Evolutionary conservation across 2,888 invertebrate genomes (phyloP), one percentile per base, ranked within the genome.

Genomic region (Pollenia labialis): DNA sequence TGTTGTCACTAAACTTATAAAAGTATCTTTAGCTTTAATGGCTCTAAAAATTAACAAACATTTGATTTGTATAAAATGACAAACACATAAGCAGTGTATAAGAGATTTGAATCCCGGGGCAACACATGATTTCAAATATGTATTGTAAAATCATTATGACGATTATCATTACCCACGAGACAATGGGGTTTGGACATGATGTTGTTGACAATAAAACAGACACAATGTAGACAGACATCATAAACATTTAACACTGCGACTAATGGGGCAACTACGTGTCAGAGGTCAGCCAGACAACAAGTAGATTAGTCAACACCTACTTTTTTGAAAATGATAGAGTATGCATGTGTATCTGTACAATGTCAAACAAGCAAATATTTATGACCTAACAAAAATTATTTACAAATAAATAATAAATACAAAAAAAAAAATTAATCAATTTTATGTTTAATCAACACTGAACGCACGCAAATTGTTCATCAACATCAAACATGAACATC

Each of bases 361-460:
- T 32, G 68, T 48, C 16, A 44, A 54, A 56, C 48, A 16, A 44
- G 9, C 54, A 46, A 62, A 12, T 18, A 32, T 18, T 58, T 68
- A 58, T 77, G 66, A 44, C 23, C n/a, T 8, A 14, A 71, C 7
- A 32, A 52, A 60, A 52, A 42, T 18, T 16, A 16, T 50, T 62
- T 52, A 18, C 40, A 48, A 23, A 10, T 40, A 7, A 1, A 74
- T 18, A 60, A 32, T 40, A 46, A 44, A 46, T 4, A 42, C 32
- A 76, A 58, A n/a, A 62, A 46, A 40, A 72, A 62, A 79, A 69
- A 79, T 69, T 79, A 82, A 77, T 74, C 54, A 85, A 85, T 85
- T 85, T 85, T 42, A 62, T 69, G 44, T 82, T 69, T 74, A 81
- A 85, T 75, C 68, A 79, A 75, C 74, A 68, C 16, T 46, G 60